Conservation (phyloP, 1,140 invertebrate species). For the Riptortus pedestris region DNA sequence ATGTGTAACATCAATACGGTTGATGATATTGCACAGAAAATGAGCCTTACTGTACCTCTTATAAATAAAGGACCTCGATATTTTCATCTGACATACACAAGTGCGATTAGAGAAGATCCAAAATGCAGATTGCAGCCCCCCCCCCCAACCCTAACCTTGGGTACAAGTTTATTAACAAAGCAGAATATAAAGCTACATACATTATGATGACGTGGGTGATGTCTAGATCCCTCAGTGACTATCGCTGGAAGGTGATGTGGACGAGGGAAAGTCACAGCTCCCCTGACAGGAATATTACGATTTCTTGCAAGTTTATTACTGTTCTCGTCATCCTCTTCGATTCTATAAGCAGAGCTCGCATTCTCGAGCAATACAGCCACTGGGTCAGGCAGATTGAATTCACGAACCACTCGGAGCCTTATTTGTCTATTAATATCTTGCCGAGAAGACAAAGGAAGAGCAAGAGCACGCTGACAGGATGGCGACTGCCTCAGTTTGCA, state of each 20-base stretch:
- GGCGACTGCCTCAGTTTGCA: constrained; percentile 72
- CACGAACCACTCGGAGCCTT: constrained; percentile 76
- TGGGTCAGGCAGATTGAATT: constrained; percentile 86
- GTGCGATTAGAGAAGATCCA: no score
- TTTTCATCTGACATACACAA: no score
- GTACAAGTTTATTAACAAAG: no score
- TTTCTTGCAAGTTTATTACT: constrained; percentile 29
- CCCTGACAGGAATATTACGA: constrained; percentile 29
- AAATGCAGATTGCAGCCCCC: no score
- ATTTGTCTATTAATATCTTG: constrained; percentile 68
- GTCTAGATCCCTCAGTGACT: constrained; percentile 50
- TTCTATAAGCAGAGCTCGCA: constrained; percentile 30
- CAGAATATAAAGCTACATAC: no score
- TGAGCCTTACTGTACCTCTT: no score
- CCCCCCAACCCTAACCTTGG: no score
- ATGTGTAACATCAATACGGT: no score
- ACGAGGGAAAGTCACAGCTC: constrained; percentile 51
- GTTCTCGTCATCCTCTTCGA: neutral
- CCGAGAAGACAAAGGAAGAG: constrained; percentile 61
- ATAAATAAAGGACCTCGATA: no score
- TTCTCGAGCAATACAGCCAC: constrained; percentile 74
- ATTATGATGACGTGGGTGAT: constrained; percentile 33
- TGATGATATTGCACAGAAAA: no score
- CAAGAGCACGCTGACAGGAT: constrained; percentile 62
- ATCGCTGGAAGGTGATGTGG: constrained; percentile 42